Evolutionary conservation across 2,888 invertebrate genomes (phyloP).

Genomic region (Graphium colonna): DNA sequence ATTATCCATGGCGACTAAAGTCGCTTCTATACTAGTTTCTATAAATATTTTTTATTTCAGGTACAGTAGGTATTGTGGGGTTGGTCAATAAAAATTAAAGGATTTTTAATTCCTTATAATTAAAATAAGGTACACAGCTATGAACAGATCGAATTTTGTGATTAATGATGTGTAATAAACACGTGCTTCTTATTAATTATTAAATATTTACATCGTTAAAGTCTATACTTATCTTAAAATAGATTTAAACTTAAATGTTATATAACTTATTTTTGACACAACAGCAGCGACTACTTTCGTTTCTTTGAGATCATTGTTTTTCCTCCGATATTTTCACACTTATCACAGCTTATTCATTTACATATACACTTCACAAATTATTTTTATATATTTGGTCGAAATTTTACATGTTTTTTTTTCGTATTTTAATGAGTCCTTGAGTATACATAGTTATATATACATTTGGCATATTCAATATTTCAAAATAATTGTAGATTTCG

Average conservation of each 20-base stretch:
- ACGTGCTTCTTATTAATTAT: slow-evolving; percentile 19
- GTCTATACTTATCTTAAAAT: slow-evolving; percentile 3
- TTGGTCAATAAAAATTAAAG: too few relatives aligned
- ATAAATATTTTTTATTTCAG: not conserved
- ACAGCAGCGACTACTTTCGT: slow-evolving; percentile 20
- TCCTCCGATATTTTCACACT: slow-evolving; percentile 47
- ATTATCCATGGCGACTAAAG: too few relatives aligned
- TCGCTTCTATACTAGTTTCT: too few relatives aligned
- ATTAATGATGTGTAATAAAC: slow-evolving; percentile 9
- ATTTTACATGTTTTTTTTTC: slow-evolving; percentile 30
- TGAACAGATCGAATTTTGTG: slow-evolving; percentile 43
- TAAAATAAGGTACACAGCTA: slow-evolving; percentile 43
- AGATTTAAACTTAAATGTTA: slow-evolving; percentile 14
- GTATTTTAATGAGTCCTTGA: not conserved
- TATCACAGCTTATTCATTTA: slow-evolving; percentile 75
- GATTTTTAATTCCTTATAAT: slow-evolving; percentile 7
- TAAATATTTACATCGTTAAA: slow-evolving; percentile 20
- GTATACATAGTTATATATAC: too few relatives aligned
- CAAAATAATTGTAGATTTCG: too few relatives aligned
- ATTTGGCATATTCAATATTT: too few relatives aligned
- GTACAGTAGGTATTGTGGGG: too few relatives aligned
- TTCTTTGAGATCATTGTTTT: slow-evolving; percentile 35
- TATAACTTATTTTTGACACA: slow-evolving; percentile 29
- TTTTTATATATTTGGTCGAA: slow-evolving; percentile 48
- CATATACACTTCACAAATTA: slow-evolving; percentile 29